Evolutionary conservation across 2,113 vertebrate genomes (phyloP).

Genomic region (Calypte anna): DNA sequence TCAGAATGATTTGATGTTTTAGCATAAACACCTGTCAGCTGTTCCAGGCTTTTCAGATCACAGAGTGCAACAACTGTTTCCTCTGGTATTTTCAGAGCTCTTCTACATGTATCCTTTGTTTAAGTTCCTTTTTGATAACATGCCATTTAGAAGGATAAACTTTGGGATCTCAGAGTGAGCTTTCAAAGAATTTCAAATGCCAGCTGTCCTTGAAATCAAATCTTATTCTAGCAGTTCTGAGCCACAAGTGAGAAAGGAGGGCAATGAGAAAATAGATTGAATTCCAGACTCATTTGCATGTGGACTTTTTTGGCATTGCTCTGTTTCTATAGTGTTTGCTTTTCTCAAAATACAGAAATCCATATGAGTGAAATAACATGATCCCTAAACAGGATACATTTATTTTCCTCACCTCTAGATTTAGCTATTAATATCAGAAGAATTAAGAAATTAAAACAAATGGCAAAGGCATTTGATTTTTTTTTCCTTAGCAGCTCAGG

Average conservation of each 20-base stretch:
- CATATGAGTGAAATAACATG: neutral
- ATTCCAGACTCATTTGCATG: neutral
- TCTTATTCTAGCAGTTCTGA: neutral
- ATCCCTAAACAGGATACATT: neutral
- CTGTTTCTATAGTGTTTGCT: neutral
- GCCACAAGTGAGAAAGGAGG: neutral
- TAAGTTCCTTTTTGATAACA: neutral
- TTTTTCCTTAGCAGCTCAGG: neutral
- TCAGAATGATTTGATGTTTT: constrained; percentile 10
- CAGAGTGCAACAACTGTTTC: neutral
- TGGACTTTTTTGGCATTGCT: neutral
- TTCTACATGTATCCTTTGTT: neutral
- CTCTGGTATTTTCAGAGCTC: neutral
- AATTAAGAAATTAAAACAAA: neutral
- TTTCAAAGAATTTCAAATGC: neutral
- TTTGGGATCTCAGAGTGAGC: neutral
- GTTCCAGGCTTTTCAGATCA: constrained; percentile 14
- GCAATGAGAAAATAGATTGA: neutral
- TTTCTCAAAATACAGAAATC: neutral
- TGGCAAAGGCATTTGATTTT: neutral
- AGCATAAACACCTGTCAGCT: neutral
- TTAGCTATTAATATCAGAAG: neutral
- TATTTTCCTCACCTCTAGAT: neutral
- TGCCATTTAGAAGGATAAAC: constrained; percentile 42
- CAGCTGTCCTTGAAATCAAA: neutral